Conservation (phyloP, 2,797 vertebrate species). For the Bufotes viridis region DNA sequence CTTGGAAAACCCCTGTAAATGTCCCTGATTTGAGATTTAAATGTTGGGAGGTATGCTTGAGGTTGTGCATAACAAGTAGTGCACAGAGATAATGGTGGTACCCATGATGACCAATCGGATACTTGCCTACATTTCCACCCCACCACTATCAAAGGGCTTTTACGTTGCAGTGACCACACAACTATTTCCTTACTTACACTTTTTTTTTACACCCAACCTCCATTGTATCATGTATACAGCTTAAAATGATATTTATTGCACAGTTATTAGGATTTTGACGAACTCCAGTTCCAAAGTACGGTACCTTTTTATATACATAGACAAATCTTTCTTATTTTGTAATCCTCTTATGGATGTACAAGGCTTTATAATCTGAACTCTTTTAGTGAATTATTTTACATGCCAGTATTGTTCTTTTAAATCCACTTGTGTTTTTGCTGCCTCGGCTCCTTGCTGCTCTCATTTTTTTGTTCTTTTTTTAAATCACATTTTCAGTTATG, state of each 20-base stretch:
- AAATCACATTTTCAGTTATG: slow-evolving; percentile 44
- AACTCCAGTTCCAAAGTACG: neutral
- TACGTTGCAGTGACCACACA: too few species aligned
- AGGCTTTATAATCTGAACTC: slow-evolving; percentile 51
- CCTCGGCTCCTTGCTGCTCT: neutral
- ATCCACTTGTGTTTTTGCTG: slow-evolving; percentile 33
- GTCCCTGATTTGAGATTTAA: neutral
- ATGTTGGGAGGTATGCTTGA: neutral
- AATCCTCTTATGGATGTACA: slow-evolving; percentile 51
- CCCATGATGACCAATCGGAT: neutral
- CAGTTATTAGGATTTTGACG: neutral
- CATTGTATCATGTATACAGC: neutral
- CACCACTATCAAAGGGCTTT: neutral
- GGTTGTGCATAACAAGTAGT: neutral
- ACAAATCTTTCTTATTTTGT: slow-evolving; percentile 37
- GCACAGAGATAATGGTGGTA: neutral
- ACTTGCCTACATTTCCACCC: neutral
- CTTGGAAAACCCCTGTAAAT: neutral
- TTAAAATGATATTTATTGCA: slow-evolving; percentile 13
- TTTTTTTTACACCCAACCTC: neutral
- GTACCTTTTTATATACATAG: slow-evolving; percentile 20
- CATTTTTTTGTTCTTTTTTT: slow-evolving; percentile 28
- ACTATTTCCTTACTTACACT: neutral
- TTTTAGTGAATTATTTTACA: slow-evolving; percentile 44
- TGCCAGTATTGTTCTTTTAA: slow-evolving; percentile 46